Evolutionary conservation across 2,113 vertebrate species (phyloP), one percentile per base, ranked within the genome.

Genomic region (Larimichthys crocea): DNA sequence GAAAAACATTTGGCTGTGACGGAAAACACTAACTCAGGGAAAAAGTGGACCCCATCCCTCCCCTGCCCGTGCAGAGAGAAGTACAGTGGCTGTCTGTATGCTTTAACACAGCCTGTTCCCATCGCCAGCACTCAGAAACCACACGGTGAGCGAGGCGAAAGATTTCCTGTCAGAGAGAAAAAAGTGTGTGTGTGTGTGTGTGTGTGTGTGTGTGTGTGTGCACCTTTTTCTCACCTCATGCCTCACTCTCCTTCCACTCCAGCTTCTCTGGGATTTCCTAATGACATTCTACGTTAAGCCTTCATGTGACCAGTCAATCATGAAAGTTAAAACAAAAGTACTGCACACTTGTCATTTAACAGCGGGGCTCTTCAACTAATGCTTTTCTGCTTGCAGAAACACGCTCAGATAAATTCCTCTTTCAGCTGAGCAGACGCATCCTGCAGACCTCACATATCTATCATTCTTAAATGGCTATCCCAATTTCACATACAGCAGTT

Each of bases 261-360:
- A 84, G 91, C 84, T 90, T 79, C 91, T 86, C 10, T 31, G 86
- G 91, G 88, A 91, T 74, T 75, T 67, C 78, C 72, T 86, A 91
- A 91, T 88, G 87, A 86, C 85, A 50, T 84, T 86, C 80, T 63
- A 84, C 61, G 82, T 65, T 71, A 63, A 87, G 79, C 74, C 76
- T 80, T 74, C 62, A 73, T 50, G 83, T 81, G 84, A 87, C 75
- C 79, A 56, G 74, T 90, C 86, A 87, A 59, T 90, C 88, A 80
- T 72, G 75, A 72, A 83, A 86, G 88, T 86, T 85, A 75, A 88
- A 86, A 83, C 76, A 82, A 87, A 88, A 87, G 70, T 71, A 24
- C 64, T 24, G 62, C 62, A 11, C 73, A 60, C 76, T 86, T 74
- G 80, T 76, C 40, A 5, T 85, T 81, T 76, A 85, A 78, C 79